Evolutionary conservation across 2,888 invertebrate species (phyloP).

Genomic region (Brenthis hecate): DNA sequence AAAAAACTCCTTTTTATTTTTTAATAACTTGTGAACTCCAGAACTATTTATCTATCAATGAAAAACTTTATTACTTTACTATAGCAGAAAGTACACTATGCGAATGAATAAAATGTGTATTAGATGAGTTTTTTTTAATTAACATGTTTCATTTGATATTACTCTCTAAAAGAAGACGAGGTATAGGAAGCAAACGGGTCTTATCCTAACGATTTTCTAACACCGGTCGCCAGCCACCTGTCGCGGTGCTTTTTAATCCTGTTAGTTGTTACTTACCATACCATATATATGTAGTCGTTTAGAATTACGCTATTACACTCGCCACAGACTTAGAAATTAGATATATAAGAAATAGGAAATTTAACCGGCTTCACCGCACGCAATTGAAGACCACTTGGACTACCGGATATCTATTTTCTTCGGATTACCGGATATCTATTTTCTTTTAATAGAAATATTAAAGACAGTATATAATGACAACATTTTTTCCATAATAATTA

Average conservation of each 20-base stretch:
- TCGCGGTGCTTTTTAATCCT: slow-evolving; percentile 75
- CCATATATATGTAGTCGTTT: slow-evolving; percentile 74
- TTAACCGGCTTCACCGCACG: background rate
- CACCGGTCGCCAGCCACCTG: slow-evolving; percentile 68
- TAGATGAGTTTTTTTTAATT: background rate
- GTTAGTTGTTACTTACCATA: slow-evolving; percentile 73
- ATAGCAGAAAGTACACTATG: too few species aligned
- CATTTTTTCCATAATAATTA: too few species aligned
- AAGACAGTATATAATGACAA: too few species aligned
- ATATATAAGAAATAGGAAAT: background rate
- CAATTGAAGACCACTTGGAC: too few species aligned
- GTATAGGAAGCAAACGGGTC: slow-evolving; percentile 35
- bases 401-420: too few species aligned
- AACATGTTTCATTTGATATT: slow-evolving; percentile 9
- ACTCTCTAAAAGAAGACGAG: slow-evolving; percentile 21
- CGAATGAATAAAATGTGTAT: too few species aligned
- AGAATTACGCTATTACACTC: slow-evolving; percentile 73
- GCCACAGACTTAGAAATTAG: slow-evolving; percentile 47
- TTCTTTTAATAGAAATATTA: too few species aligned
- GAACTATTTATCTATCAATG: too few species aligned
- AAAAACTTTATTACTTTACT: too few species aligned
- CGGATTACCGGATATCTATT: too few species aligned
- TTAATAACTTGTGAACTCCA: too few species aligned
- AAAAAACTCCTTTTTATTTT: too few species aligned
- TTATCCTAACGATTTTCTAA: slow-evolving; percentile 71